Base-by-base conservation (phyloP, 2,888 invertebrate species). In the Lymantria dispar region DNA sequence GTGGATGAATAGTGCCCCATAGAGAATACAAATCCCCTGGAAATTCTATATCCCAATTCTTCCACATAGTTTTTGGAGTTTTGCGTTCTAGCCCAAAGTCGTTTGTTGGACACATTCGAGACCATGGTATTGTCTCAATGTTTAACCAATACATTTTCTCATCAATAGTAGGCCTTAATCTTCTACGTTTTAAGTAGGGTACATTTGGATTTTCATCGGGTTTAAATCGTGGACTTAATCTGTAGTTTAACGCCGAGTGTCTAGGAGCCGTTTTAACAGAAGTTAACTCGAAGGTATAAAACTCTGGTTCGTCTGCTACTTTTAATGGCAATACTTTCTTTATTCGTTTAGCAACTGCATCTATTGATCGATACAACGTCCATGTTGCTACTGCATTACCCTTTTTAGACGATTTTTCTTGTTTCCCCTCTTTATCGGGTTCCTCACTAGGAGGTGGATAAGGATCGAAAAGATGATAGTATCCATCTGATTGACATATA, bases 41-140 rank as follows among this genome's bases (percentile, higher is more conserved):
- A 60, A 94, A 94, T 71, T 95, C 95, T 1, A 95, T 92, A 56
- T 95, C 93, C 92, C 93, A 96, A 47, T 94, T 88, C 66, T 94
- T 94, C 94, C 94, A 94, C 74, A 88, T 52, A 0, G 87, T 74
- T 53, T 70, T 76, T 1, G 86, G 83, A 13, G 78, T 82, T 43
- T 74, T 78, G 36, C 90, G 73, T 33, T 75, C 70, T 14, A 88
- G 69, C 0, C 89, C 88, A 52, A 85, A 65, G 58, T 87, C 88
- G 54, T 90, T 91, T 0, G 67, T 62, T 0, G 74, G 63, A 54
- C 72, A 82, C 80, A 83, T 82, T 50, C 83, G 74, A 0, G 89
- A 85, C 91, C 91, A 91, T 8, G 90, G 90, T 50, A 91, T 62
- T 1, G 58, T 57, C 73, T 91, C 72, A 52, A 87, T 75, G 70